A percentile compares a stretch with the other conserved stretches of the same genome.
Evolutionary conservation across 35 echinoderm and acorn worm species (phyloP).

Genomic region (Ophioderma brevispina): DNA sequence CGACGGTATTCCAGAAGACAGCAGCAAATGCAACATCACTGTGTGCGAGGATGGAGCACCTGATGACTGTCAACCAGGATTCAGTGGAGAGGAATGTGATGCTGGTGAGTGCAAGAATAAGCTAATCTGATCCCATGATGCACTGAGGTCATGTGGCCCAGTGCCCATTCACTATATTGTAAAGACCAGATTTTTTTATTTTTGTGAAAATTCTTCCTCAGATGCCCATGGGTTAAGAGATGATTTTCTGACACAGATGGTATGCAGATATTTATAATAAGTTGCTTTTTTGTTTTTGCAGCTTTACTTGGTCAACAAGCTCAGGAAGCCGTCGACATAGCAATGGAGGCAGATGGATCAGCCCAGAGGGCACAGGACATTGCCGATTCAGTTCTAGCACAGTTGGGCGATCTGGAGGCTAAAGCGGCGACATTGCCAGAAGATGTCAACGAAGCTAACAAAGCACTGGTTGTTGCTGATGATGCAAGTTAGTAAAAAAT

Average conservation of each 20-base stretch:
- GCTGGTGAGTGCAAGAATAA: constrained; percentile 58
- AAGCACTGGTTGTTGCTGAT: constrained; percentile 8
- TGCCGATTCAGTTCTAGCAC: not conserved
- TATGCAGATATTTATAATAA: no score
- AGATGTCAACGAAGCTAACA: constrained; percentile 31
- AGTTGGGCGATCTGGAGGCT: constrained; percentile 19
- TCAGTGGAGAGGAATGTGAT: constrained; percentile 67
- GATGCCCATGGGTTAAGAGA: no score
- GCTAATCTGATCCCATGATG: not conserved
- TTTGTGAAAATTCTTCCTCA: not conserved
- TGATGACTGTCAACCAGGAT: constrained; percentile 54
- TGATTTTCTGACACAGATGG: no score
- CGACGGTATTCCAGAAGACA: constrained; percentile 46
- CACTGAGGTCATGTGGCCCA: not conserved
- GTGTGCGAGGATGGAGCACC: constrained; percentile 41
- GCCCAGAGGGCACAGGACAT: constrained; percentile 20
- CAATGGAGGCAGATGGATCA: constrained; percentile 69
- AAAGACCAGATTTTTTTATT: not conserved
- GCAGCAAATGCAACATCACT: constrained; percentile 53
- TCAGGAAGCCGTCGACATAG: constrained; percentile 55
- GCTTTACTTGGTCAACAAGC: constrained; percentile 69
- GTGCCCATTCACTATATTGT: not conserved
- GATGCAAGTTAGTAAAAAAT: constrained; percentile 46
- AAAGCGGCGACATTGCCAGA: constrained; percentile 23
- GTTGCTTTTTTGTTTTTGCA: not conserved